Conservation (phyloP, 2,888 invertebrate genomes). For the Ichneumoninae sp. region DNA sequence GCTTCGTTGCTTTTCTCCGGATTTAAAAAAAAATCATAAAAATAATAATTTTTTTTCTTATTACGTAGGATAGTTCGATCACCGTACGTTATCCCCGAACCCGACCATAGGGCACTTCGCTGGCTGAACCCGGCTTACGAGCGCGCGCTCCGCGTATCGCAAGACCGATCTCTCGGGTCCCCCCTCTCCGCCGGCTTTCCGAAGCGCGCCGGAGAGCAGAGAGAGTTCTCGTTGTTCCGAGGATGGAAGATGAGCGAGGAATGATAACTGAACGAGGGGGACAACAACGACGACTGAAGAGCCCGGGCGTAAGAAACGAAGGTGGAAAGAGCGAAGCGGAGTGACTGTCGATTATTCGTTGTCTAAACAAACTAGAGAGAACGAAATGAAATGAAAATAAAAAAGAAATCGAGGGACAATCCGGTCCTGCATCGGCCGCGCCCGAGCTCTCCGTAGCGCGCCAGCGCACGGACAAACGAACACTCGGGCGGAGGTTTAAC, state of each 20-base stretch:
- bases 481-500: slow-evolving; percentile 76
- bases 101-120: slow-evolving; percentile 25
- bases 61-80: slow-evolving; percentile 24
- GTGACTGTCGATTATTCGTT: slow-evolving; percentile 82
- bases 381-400: slow-evolving; percentile 1
- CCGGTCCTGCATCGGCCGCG: slow-evolving; percentile 59
- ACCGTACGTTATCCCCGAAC: slow-evolving; percentile 73
- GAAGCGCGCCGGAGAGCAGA: slow-evolving; percentile 35
- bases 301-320: slow-evolving; percentile 7
- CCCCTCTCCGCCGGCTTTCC: slow-evolving; percentile 38
- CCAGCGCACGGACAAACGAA: slow-evolving; percentile 33
- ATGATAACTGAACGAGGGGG: slow-evolving; percentile 28
- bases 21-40: slow-evolving; percentile 25
- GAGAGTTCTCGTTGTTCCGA: slow-evolving; percentile 46
- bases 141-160: slow-evolving; percentile 58
- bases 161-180: slow-evolving; percentile 65
- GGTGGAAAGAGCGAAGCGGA: slow-evolving; percentile 39
- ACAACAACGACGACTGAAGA: slow-evolving; percentile 48
- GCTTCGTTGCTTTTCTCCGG: slow-evolving; percentile 25
- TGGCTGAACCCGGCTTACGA: slow-evolving; percentile 34
- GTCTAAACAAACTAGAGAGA: slow-evolving; percentile 83
- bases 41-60: background rate
- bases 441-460: slow-evolving; percentile 56
- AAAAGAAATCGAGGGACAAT: slow-evolving; percentile 24
- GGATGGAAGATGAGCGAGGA: slow-evolving; percentile 11